phyloP scores from a whole-genome alignment of 2,113 vertebrate species.

The Upupa epops region DNA sequence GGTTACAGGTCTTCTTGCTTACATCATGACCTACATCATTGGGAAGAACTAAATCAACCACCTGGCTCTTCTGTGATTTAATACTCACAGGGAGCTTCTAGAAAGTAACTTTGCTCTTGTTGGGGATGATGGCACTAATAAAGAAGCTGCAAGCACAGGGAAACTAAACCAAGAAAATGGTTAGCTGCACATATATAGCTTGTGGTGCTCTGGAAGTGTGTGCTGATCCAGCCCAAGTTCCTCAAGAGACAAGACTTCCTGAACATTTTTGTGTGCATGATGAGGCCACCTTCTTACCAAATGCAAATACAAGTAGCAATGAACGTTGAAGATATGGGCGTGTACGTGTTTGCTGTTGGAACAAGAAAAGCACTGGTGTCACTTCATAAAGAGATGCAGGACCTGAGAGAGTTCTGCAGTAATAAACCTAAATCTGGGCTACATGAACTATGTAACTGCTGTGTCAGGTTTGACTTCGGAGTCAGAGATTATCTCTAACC shows the following conservation, averaged over 20 bases:
- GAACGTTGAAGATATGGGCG: constrained; percentile 98
- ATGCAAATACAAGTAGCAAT: constrained; percentile 99
- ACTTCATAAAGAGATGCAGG: constrained; percentile 98
- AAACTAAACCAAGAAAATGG: constrained; percentile 98
- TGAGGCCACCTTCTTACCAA: constrained; percentile 95
- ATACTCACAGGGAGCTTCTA: constrained; percentile 91
- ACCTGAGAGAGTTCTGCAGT: no score
- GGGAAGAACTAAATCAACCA: constrained; percentile 99
- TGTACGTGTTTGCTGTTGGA: constrained; percentile 94
- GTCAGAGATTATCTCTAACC: not conserved
- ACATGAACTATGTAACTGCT: not conserved
- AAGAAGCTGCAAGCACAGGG: constrained; percentile 94
- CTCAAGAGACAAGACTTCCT: constrained; percentile 96
- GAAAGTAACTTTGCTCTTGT: constrained; percentile 98
- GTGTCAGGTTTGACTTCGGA: not conserved
- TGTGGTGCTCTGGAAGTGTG: constrained; percentile 97
- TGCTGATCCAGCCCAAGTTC: constrained; percentile 98
- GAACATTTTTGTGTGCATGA: constrained; percentile 95
- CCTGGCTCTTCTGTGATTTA: constrained; percentile 95
- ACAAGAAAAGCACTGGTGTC: constrained; percentile 91
- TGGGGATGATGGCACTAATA: constrained; percentile 96
- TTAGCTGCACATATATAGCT: constrained; percentile 96
- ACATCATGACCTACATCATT: constrained; percentile 99
- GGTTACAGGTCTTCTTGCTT: constrained; percentile 95
- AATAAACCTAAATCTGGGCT: no score